phyloP scores from a whole-genome alignment of 2,797 vertebrate genomes.

The Oceanodroma leucorhoa region DNA sequence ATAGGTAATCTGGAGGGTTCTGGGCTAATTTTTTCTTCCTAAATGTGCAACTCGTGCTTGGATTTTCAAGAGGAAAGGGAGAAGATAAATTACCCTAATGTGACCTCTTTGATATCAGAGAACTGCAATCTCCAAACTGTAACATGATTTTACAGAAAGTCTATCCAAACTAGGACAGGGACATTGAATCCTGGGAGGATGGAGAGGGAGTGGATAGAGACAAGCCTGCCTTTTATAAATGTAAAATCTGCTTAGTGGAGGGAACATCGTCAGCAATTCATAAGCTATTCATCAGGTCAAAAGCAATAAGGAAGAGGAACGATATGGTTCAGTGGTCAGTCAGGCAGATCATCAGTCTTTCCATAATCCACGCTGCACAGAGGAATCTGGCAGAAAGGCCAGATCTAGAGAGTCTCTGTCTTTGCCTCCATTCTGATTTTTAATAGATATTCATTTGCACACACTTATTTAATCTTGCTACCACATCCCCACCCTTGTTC shows the following conservation, averaged over 20 bases:
- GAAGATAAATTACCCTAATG: not conserved
- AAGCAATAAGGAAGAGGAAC: not conserved
- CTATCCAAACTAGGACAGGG: not conserved
- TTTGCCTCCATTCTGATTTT: constrained; percentile 6
- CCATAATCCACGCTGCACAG: not conserved
- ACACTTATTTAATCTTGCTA: not conserved
- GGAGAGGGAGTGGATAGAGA: not conserved
- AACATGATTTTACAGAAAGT: not conserved
- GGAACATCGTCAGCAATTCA: not conserved
- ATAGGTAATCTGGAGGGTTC: not conserved
- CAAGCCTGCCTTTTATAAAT: not conserved
- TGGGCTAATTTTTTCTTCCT: not conserved
- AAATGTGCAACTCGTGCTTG: not conserved
- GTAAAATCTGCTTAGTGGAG: not conserved
- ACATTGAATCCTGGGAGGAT: not conserved
- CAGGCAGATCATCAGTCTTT: constrained; percentile 26
- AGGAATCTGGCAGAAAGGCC: constrained; percentile 1
- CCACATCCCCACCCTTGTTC: not conserved
- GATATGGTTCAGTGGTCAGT: not conserved
- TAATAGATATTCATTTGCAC: not conserved
- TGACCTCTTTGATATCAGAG: not conserved
- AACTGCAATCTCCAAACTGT: not conserved
- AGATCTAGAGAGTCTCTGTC: not conserved
- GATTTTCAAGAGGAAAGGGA: not conserved
- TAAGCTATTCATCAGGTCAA: constrained; percentile 7